These are phyloP conservation scores for human DNA, from an alignment of 2,113 vertebrate genomes.

Conservation along the genomic window DNA sequence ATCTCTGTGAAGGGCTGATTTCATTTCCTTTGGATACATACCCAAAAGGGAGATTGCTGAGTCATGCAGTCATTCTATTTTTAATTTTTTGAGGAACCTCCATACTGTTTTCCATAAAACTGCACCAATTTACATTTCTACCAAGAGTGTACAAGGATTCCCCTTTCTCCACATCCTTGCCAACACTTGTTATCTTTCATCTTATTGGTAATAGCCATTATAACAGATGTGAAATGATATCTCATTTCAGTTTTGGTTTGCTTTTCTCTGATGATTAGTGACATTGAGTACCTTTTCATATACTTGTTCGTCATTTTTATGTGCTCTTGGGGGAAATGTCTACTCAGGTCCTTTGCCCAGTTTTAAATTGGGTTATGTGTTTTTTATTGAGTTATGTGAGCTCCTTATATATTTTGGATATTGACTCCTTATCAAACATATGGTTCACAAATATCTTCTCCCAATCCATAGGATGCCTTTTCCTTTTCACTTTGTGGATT, in stretches of 20 bases:
- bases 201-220: neutral
- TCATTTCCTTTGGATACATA: neutral
- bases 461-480: neutral
- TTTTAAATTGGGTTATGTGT: neutral
- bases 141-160: neutral
- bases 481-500: neutral
- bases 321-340: neutral
- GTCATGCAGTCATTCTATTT: neutral
- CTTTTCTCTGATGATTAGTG: neutral
- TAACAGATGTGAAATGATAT: neutral
- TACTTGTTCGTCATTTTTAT: neutral
- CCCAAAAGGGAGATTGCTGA: neutral
- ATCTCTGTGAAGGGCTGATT: neutral
- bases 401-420: neutral
- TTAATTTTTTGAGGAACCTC: neutral
- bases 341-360: neutral
- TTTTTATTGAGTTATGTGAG: neutral
- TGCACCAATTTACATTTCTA: neutral
- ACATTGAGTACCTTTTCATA: neutral
- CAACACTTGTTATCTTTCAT: neutral
- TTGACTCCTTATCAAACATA: neutral
- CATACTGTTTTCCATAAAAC: neutral
- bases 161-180: neutral
- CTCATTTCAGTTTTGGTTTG: neutral
- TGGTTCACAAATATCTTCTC: neutral